A percentile compares a stretch with the other conserved stretches of the same genome.
These are phyloP conservation scores for Chinchilla lanigera DNA, from an alignment of 2,113 vertebrate species.

Conservation along the genomic window DNA sequence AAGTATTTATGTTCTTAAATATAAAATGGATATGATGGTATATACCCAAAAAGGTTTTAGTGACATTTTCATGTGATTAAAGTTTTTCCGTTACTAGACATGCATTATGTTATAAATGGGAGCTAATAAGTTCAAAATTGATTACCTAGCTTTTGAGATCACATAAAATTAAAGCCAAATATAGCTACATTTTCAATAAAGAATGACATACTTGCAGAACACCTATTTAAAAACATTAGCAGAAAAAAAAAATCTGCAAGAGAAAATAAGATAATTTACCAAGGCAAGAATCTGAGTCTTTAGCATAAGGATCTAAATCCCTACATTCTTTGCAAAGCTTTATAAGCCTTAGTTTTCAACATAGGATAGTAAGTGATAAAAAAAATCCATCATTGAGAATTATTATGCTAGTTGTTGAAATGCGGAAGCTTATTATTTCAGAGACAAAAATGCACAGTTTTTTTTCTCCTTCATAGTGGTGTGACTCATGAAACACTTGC, in stretches of 20 bases:
- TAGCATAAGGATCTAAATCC: neutral
- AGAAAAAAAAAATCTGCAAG: neutral
- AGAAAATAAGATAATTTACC: neutral
- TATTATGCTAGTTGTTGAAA: neutral
- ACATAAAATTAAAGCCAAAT: constrained; percentile 47
- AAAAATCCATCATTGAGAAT: neutral
- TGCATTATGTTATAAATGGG: neutral
- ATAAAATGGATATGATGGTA: neutral
- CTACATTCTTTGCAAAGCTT: neutral
- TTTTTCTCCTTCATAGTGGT: neutral
- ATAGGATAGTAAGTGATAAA: neutral
- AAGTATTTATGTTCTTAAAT: neutral
- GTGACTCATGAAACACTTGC: neutral
- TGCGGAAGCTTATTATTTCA: neutral
- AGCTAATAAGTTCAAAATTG: constrained; percentile 26
- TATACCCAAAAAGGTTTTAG: constrained; percentile 24
- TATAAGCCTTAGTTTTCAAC: neutral
- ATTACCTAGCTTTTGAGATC: constrained; percentile 41
- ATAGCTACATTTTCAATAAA: neutral
- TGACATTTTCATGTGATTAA: neutral
- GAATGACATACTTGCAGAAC: neutral
- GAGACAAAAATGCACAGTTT: neutral
- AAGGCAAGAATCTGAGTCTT: neutral
- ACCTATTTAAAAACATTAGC: neutral
- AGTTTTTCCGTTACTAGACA: constrained; percentile 10